Evolutionary conservation across 2,113 vertebrate species (phyloP), one percentile per base, ranked within the genome.

Genomic region (Macquaria australasica): DNA sequence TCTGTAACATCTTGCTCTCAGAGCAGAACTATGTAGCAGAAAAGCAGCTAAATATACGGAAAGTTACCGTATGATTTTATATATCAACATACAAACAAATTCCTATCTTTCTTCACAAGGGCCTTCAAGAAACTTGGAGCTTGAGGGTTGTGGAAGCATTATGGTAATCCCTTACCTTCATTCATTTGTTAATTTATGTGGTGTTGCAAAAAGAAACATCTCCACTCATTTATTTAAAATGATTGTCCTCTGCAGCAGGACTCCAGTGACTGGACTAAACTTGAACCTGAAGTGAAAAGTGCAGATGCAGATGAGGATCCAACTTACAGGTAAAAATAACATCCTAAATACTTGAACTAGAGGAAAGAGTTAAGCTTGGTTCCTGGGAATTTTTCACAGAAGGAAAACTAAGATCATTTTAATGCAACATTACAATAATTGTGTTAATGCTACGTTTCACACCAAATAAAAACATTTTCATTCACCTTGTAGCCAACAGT

Each of bases 261-360:
- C 6, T 48, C 71, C 59, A 69, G 59, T 53, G 12, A 0, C 48
- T 89, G 88, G 84, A 89, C 64, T 2, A 75, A 75, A 60, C 23
- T 72, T 7, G n/a, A 79, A 4, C 88, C 88, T 53, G 81, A 84
- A 59, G 63, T 84, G 0, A 0, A 50, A 39, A 55, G 25, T 6
- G 7, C 62, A 60, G 43, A 43, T n/a, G 28, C 16, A 39, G 48
- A 81, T 0, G 0, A 68, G 34, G 14, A 31, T 75, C 39, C 28
- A 66, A 77, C 60, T 41, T 90, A 82, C 72, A 90, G 79, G 85
- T 90, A 0, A 62, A 73, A 8, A 69, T 45, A 31, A 59, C 11
- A 16, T 45, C 62, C 6, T 68, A 0, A 70, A 60, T 70, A 60
- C 23, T 48, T 18, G 23, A 59, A 28, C 62, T 64, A 23, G 2